Conservation (phyloP, 2,797 vertebrate genomes). For the Enteromius trimaculatus region DNA sequence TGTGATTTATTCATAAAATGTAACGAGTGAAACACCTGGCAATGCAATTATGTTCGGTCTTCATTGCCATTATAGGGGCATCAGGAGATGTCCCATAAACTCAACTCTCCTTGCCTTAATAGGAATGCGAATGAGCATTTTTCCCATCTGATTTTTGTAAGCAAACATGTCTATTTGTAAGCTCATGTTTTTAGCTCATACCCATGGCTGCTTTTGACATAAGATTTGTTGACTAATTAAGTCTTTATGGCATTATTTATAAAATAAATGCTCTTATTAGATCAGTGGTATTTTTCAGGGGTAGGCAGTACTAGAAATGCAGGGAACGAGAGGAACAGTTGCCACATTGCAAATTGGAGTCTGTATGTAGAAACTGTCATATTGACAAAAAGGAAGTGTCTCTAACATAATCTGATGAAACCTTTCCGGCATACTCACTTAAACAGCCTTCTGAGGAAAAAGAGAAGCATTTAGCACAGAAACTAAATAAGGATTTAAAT, state of each 20-base stretch:
- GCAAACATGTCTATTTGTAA: not conserved
- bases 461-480: not conserved
- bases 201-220: not conserved
- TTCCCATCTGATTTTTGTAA: not conserved
- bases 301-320: not conserved
- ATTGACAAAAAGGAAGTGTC: slow-evolving; percentile 18
- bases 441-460: not conserved
- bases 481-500: slow-evolving; percentile 18
- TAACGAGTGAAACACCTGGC: not conserved
- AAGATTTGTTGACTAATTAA: slow-evolving; percentile 4
- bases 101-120: not conserved
- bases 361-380: slow-evolving; percentile 23
- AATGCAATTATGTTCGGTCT: not conserved
- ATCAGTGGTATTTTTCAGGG: not conserved
- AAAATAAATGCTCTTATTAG: slow-evolving; percentile 11
- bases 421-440: not conserved
- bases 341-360: not conserved
- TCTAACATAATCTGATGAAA: slow-evolving; percentile 32
- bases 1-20: not conserved
- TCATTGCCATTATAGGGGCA: not conserved
- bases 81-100: not conserved
- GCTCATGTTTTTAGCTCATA: not conserved
- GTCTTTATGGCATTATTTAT: slow-evolving; percentile 21
- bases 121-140: not conserved
- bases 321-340: slow-evolving; percentile 14